These are phyloP conservation scores for Diabrotica balteata DNA, from an alignment of 2,888 invertebrate species.

Conservation along the genomic window DNA sequence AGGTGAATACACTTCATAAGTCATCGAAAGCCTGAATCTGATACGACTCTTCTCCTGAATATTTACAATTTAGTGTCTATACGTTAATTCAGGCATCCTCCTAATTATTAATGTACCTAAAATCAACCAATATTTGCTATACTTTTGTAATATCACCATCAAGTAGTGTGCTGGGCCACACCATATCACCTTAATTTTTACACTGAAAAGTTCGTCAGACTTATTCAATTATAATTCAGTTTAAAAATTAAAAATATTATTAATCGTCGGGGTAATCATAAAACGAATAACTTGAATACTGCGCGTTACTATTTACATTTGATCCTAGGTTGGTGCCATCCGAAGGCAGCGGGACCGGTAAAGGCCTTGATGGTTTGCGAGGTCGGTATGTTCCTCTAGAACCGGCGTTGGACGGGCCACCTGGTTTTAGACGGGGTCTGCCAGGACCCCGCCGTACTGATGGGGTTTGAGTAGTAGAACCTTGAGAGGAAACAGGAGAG, in stretches of 20 bases:
- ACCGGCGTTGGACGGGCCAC: slow-evolving; percentile 71
- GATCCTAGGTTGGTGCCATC: slow-evolving; percentile 49
- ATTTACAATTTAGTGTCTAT: too few species aligned
- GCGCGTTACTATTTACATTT: slow-evolving; percentile 41
- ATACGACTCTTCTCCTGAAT: too few species aligned
- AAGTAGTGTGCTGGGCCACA: too few species aligned
- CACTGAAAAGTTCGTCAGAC: too few species aligned
- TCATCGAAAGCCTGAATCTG: too few species aligned
- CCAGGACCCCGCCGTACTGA: slow-evolving; percentile 71
- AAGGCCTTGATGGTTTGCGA: slow-evolving; percentile 64
- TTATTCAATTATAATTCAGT: too few species aligned
- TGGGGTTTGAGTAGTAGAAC: slow-evolving; percentile 39
- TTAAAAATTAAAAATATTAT: not conserved
- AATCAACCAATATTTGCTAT: too few species aligned
- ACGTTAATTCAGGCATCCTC: too few species aligned
- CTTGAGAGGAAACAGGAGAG: slow-evolving; percentile 22
- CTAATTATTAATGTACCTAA: too few species aligned
- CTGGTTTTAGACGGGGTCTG: slow-evolving; percentile 71
- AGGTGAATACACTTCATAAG: too few species aligned
- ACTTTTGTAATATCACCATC: too few species aligned
- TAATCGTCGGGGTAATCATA: slow-evolving; percentile 55
- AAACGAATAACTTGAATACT: slow-evolving; percentile 52
- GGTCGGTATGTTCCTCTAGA: slow-evolving; percentile 66
- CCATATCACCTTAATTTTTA: too few species aligned
- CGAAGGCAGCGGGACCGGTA: slow-evolving; percentile 58